Evolutionary conservation across 2,113 vertebrate genomes (phyloP).

Genomic region (Pluvianellus socialis): DNA sequence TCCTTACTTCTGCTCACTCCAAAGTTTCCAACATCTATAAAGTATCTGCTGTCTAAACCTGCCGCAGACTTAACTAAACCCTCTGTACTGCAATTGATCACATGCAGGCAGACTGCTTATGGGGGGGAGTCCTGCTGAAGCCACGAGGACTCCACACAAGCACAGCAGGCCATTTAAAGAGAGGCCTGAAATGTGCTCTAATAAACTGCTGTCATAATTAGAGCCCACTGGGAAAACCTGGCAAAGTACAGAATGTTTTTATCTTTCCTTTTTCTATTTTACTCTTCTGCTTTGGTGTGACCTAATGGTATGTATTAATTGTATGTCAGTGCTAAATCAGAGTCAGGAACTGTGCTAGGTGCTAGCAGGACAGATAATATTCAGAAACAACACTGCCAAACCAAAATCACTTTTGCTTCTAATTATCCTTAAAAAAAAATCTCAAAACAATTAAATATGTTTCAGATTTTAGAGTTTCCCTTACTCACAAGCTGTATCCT

Average conservation of each 20-base stretch:
- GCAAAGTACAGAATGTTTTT: not conserved
- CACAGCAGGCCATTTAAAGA: not conserved
- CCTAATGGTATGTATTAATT: not conserved
- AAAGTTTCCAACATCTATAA: not conserved
- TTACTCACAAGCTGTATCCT: not conserved
- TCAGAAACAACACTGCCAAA: not conserved
- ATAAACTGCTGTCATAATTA: not conserved
- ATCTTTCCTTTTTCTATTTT: not conserved
- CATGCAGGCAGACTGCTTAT: not conserved
- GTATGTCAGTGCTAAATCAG: not conserved
- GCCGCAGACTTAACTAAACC: not conserved
- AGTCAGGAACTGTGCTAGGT: not conserved
- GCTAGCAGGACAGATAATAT: not conserved
- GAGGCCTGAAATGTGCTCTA: not conserved
- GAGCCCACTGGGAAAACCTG: not conserved
- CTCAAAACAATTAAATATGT: not conserved
- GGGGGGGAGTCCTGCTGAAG: not conserved
- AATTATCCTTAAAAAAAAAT: not conserved
- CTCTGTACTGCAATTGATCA: not conserved
- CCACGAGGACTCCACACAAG: not conserved
- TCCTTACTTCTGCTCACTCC: not conserved
- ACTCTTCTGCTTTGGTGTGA: not conserved
- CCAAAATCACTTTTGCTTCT: not conserved
- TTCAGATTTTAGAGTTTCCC: not conserved
- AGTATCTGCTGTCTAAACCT: not conserved